Percentiles rank a stretch among this genome's conserved stretches.
These are phyloP conservation scores for Ceratothoa steindachneri DNA, from an alignment of 2,888 invertebrate genomes.

Conservation along the genomic window DNA sequence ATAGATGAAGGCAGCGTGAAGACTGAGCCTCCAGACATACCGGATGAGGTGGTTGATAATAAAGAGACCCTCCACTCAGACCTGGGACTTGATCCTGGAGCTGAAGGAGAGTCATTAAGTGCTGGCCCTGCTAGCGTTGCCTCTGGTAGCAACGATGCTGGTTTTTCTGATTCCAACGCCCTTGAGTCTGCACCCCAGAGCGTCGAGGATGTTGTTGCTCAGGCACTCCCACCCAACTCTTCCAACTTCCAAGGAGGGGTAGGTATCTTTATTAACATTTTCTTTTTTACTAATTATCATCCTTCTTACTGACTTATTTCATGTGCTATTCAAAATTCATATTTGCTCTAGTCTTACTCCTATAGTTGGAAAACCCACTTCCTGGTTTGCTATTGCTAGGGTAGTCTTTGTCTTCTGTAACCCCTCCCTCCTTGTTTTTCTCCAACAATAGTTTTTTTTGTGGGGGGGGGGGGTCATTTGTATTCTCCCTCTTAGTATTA, in stretches of 20 bases:
- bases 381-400: too few species aligned
- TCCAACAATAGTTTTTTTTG: too few species aligned
- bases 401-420: too few species aligned
- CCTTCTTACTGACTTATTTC: too few species aligned
- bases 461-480: too few species aligned
- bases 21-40: conserved; percentile 39
- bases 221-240: conserved; percentile 39
- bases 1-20: conserved; percentile 43
- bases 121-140: conserved; percentile 9
- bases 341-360: too few species aligned
- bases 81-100: conserved; percentile 11
- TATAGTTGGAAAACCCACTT: too few species aligned
- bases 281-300: neutral
- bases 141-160: conserved; percentile 16
- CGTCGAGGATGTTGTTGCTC: conserved; percentile 43
- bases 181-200: conserved; percentile 25
- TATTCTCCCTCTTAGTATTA: too few species aligned
- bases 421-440: too few species aligned
- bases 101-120: neutral
- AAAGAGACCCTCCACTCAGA: conserved; percentile 23
- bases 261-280: neutral
- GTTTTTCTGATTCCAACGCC: conserved; percentile 7
- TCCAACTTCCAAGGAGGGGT: conserved; percentile 43
- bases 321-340: too few species aligned
- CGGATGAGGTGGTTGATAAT: conserved; percentile 21